Conservation (phyloP, 2,113 vertebrate species). For the Phylloscopus trochiloides region DNA sequence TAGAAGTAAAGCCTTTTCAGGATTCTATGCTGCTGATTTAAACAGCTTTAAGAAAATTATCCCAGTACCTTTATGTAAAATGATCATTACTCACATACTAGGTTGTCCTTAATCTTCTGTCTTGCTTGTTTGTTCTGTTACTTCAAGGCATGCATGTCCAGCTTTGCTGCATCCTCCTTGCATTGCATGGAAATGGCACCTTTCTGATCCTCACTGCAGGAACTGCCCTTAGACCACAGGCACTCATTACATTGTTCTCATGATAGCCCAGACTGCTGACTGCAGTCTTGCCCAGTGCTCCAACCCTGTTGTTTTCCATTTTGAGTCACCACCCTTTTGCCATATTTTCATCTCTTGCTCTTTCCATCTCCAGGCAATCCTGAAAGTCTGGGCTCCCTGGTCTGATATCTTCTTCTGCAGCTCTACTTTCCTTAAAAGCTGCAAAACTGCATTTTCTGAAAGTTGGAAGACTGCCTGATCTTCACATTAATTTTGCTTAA, state of each 20-base stretch:
- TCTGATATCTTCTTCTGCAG: background rate
- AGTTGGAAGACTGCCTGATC: background rate
- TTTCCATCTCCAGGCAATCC: background rate
- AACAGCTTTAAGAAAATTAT: background rate
- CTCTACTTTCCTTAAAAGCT: background rate
- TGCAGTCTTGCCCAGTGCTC: background rate
- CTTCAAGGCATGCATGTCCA: fast-evolving
- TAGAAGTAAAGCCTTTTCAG: background rate
- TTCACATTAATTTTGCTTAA: background rate
- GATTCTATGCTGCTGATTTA: background rate
- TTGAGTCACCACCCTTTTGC: background rate
- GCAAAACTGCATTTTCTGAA: background rate
- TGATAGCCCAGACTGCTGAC: background rate
- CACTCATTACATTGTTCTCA: background rate
- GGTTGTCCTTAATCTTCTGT: background rate
- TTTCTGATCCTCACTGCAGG: background rate
- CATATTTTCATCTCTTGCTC: background rate
- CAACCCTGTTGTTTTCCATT: background rate
- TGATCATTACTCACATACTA: background rate
- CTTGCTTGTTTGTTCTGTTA: background rate
- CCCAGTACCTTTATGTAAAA: background rate
- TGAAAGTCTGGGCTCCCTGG: background rate
- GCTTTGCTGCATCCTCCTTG: background rate
- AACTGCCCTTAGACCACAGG: background rate
- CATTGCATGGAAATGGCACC: background rate